Conservation (phyloP, 2,797 vertebrate species). For the Distichodus sexfasciatus region DNA sequence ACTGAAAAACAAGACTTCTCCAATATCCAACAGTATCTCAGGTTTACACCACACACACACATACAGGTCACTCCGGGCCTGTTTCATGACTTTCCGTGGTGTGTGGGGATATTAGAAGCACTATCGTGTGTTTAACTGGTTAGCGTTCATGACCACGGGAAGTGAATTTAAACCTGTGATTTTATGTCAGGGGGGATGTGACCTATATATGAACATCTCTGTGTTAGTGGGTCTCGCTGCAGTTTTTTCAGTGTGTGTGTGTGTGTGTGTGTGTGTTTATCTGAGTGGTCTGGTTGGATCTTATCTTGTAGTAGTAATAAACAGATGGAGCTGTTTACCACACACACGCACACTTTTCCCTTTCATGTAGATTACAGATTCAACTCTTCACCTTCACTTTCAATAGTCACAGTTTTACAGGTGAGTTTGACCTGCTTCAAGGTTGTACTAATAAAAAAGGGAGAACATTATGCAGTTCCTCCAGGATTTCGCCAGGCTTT, state of each 20-base stretch:
- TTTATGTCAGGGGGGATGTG: not conserved
- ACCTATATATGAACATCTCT: slow-evolving; percentile 28
- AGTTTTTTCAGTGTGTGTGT: not conserved
- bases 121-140: too few species aligned
- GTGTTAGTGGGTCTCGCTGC: slow-evolving; percentile 19
- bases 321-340: not conserved
- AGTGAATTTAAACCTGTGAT: not conserved
- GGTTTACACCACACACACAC: not conserved
- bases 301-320: slow-evolving; percentile 7
- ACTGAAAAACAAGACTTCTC: not conserved
- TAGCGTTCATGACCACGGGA: too few species aligned
- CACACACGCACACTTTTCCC: not conserved
- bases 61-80: not conserved
- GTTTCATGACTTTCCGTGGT: too few species aligned
- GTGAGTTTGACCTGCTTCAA: too few species aligned
- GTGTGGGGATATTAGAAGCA: too few species aligned
- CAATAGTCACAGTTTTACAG: too few species aligned
- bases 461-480: too few species aligned
- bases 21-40: not conserved
- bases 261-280: not conserved
- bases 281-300: not conserved
- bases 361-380: too few species aligned
- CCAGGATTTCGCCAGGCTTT: too few species aligned
- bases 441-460: too few species aligned
- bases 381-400: too few species aligned